These are phyloP conservation scores for Lipophrys pholis DNA, from an alignment of 2,113 vertebrate genomes.

Conservation along the genomic window DNA sequence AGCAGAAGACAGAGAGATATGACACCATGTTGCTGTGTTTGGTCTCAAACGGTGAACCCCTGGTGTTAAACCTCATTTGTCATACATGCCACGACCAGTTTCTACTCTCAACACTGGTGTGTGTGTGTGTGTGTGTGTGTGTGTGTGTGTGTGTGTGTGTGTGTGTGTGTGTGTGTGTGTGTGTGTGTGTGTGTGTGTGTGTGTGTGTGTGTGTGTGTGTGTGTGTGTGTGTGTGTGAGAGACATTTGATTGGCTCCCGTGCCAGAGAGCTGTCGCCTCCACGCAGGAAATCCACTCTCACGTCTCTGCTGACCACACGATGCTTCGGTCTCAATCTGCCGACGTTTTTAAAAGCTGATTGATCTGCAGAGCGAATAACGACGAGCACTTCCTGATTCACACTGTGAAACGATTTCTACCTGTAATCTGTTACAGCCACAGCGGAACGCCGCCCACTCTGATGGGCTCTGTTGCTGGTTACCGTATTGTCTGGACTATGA, in stretches of 20 bases:
- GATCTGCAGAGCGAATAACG: no score
- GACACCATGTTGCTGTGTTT: constrained; percentile 46
- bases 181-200: constrained; percentile 10
- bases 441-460: no score
- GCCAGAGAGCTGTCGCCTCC: constrained; percentile 35
- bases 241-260: constrained; percentile 54
- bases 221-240: constrained; percentile 6
- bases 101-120: constrained; percentile 2
- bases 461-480: no score
- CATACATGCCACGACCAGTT: constrained; percentile 49
- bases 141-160: constrained; percentile 6
- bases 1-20: constrained; percentile 31
- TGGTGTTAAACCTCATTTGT: constrained; percentile 63
- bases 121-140: constrained; percentile 11
- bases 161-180: constrained; percentile 9
- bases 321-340: not conserved
- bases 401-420: no score
- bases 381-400: no score
- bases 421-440: no score
- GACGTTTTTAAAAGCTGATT: constrained; percentile 10
- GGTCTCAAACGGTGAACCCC: constrained; percentile 50
- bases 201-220: constrained; percentile 12
- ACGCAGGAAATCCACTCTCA: constrained; percentile 9
- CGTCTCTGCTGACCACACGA: constrained; percentile 19
- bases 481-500: no score